Conservation (phyloP, 2,113 vertebrate genomes). For the Microtus oregoni region DNA sequence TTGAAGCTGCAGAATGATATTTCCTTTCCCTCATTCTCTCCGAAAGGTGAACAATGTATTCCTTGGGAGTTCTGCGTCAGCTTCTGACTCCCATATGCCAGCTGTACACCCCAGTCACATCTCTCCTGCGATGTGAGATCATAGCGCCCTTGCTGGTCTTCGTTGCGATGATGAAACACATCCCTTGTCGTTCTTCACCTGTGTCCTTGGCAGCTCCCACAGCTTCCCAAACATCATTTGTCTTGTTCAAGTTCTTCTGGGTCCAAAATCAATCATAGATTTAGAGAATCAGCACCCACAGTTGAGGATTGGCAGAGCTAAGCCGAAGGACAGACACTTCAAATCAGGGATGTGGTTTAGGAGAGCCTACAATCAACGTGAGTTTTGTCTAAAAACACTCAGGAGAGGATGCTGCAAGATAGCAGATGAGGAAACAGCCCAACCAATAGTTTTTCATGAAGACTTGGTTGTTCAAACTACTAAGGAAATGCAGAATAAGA, state of each 20-base stretch:
- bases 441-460: not conserved
- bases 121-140: conserved; percentile 80
- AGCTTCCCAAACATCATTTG: conserved; percentile 70
- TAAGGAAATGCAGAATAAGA: not conserved
- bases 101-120: conserved; percentile 79
- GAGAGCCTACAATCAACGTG: not conserved
- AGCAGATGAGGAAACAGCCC: not conserved
- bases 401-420: not conserved
- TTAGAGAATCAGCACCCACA: conserved; percentile 63
- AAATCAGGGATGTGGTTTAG: conserved; percentile 8
- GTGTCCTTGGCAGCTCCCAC: conserved; percentile 79
- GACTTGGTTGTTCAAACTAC: not conserved
- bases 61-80: conserved; percentile 82
- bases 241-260: conserved; percentile 80
- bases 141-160: conserved; percentile 69
- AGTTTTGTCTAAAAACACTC: conserved; percentile 1
- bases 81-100: conserved; percentile 76
- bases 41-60: conserved; percentile 81
- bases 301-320: conserved; percentile 53
- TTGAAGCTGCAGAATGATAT: conserved; percentile 81
- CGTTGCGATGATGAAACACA: conserved; percentile 74
- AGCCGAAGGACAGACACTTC: not conserved
- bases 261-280: conserved; percentile 79
- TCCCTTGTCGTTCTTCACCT: conserved; percentile 79
- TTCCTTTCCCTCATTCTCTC: conserved; percentile 87